Evolutionary conservation across 2,113 vertebrate species (phyloP).

Genomic region (Petromus typicus): DNA sequence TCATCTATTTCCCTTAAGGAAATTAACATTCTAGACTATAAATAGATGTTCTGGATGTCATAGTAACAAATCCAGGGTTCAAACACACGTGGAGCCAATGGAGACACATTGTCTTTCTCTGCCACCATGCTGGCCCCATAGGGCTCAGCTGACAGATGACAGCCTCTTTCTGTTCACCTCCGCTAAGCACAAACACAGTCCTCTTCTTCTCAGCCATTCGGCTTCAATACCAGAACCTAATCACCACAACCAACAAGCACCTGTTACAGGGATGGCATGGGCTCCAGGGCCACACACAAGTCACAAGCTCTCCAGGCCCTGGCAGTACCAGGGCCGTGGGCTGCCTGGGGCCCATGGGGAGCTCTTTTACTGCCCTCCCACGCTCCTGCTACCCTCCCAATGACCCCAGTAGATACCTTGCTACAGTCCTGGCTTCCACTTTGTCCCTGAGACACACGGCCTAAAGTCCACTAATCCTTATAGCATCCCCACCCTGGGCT

Average conservation of each 20-base stretch:
- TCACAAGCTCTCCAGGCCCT: not conserved
- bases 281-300: not conserved
- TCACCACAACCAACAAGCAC: not conserved
- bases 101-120: not conserved
- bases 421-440: not conserved
- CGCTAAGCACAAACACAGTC: not conserved
- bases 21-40: not conserved
- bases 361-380: not conserved
- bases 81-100: not conserved
- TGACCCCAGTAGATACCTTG: not conserved
- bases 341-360: not conserved
- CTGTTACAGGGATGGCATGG: not conserved
- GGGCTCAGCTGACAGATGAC: rapidly evolving
- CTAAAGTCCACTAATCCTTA: not conserved
- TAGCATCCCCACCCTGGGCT: not conserved
- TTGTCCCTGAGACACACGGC: not conserved
- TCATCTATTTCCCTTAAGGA: not conserved
- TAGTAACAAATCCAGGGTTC: not conserved
- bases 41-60: not conserved
- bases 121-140: not conserved
- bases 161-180: not conserved
- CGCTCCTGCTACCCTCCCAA: not conserved
- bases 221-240: not conserved
- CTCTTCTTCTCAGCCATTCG: not conserved
- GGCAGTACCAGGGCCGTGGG: not conserved